Evolutionary conservation across 2,113 vertebrate genomes (phyloP), one percentile per base, ranked within the genome.

Genomic region (Coryphaenoides rupestris): DNA sequence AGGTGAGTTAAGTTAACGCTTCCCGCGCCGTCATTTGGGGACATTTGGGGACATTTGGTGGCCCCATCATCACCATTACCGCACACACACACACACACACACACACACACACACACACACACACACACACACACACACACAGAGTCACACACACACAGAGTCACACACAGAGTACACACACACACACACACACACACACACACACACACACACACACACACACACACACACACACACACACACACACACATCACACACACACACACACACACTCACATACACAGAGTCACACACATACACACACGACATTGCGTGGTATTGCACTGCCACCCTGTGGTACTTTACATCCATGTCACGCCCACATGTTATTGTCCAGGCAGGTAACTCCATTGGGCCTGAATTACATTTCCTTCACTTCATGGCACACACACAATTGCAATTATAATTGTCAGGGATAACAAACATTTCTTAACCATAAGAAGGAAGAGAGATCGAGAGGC

Each of bases 81-180:
- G 4, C 28, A 9, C 28, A 9, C 28, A 9, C 28, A 10, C 33
- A 7, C 17, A 1, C 55, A 5, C 55, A 6, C 55, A 7, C 55
- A 19, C 56, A 33, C 56, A 33, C 56, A 19, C 56, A 19, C 56
- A 58, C 56, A 33, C 55, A 24, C 55, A 24, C 55, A 56, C 55
- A 56, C 55, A 24, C 55, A 56, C 55, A 57, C 55, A 57, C 55
- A 57, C 55, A 57, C 55, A 57, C 55, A 57, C 55, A 57, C 22
- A 24, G 22, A 57, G 22, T 5, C 55, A 57, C 55, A 26, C 55
- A 24, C 22, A 2, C 21, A 62, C 14, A 53, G 2, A 28, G 23
- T 24, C 40, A 21, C 40, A 21, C 53, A 55, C 53, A 55, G 19
- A 55, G 19, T 21, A 55, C 53, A 55, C 53, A 55, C 53, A 55